Conservation (phyloP, 2,113 vertebrate genomes). For the Numida meleagris region DNA sequence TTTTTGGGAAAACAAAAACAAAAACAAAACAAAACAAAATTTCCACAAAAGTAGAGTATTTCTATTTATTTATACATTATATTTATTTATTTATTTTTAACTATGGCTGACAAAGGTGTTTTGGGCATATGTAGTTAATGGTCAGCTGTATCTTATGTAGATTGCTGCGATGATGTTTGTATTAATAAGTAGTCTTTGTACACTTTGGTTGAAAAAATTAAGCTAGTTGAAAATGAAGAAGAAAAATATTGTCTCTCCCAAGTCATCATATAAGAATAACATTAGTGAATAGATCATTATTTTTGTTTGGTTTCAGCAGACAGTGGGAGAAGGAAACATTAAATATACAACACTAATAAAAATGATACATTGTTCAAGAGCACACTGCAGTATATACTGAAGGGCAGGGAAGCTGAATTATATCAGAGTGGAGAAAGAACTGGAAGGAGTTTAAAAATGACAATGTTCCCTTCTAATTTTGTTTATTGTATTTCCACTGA, state of each 20-base stretch:
- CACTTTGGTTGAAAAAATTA: background rate
- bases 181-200: background rate
- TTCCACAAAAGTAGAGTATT: background rate
- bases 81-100: background rate
- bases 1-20: background rate
- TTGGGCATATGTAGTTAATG: fast-evolving
- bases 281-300: background rate
- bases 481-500: background rate
- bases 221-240: background rate
- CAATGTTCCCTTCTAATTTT: background rate
- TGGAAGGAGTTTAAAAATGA: background rate
- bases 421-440: background rate
- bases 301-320: background rate
- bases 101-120: background rate
- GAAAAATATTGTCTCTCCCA: background rate
- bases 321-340: background rate
- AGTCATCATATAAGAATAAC: background rate
- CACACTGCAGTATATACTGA: background rate
- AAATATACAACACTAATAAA: background rate
- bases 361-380: fast-evolving
- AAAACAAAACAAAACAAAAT: too few relatives aligned
- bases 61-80: background rate
- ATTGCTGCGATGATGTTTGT: background rate
- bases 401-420: background rate
- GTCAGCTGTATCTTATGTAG: background rate